Evolutionary conservation across 2,113 vertebrate genomes (phyloP).

Genomic region (Caloenas nicobarica): DNA sequence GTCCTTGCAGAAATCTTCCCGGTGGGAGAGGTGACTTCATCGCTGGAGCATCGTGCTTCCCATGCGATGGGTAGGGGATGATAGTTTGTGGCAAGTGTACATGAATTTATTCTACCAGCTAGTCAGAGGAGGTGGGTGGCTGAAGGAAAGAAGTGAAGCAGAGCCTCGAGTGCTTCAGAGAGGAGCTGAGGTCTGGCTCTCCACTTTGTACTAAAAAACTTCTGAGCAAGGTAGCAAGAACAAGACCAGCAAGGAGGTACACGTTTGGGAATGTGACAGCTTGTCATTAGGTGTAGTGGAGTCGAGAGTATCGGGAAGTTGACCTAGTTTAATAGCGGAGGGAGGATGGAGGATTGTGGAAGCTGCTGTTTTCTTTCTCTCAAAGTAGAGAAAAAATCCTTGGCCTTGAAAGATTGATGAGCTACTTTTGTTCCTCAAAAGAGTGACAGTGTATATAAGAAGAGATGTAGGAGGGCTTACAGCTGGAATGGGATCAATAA

Average conservation of each 20-base stretch:
- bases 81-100: neutral
- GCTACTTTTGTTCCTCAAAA: neutral
- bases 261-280: neutral
- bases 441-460: neutral
- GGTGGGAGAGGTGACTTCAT: neutral
- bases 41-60: neutral
- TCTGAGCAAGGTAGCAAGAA: neutral
- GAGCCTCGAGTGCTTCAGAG: neutral
- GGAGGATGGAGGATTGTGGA: neutral
- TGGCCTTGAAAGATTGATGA: neutral
- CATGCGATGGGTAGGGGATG: neutral
- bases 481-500: neutral
- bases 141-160: neutral
- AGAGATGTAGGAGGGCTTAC: neutral
- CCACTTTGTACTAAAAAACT: neutral
- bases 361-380: neutral
- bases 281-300: neutral
- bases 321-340: neutral
- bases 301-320: neutral
- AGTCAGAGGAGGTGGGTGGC: neutral
- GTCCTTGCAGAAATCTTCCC: neutral
- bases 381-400: neutral
- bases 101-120: constrained; percentile 1
- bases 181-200: neutral
- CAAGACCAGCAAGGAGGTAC: neutral